phyloP scores from a whole-genome alignment of 2,888 invertebrate genomes.

The Nezara viridula region DNA sequence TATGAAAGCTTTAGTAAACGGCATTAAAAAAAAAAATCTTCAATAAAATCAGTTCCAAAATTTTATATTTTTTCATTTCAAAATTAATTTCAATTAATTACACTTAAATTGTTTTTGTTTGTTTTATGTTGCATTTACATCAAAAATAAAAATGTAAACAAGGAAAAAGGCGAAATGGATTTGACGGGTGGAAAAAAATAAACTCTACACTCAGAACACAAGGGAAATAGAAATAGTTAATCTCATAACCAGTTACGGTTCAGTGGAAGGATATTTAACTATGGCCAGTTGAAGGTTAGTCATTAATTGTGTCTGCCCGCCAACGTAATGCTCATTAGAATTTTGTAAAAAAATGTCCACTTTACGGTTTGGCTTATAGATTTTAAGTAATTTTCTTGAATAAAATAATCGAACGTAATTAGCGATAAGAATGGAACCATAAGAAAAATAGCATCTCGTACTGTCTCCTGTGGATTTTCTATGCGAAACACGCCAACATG shows the following conservation, averaged over 20 bases:
- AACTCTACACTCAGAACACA: background rate
- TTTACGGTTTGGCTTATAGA: background rate
- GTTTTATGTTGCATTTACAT: too few species aligned
- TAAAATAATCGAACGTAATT: too few species aligned
- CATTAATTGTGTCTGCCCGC: background rate
- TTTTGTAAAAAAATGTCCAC: background rate
- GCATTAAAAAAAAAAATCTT: too few species aligned
- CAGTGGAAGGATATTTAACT: conserved; percentile 4
- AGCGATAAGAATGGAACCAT: too few species aligned
- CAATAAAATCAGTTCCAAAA: too few species aligned
- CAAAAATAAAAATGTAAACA: background rate
- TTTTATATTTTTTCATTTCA: too few species aligned
- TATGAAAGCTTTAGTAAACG: too few species aligned
- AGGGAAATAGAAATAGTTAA: background rate
- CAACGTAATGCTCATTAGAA: background rate
- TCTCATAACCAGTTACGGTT: conserved; percentile 21
- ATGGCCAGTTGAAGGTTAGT: background rate
- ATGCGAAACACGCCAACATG: too few species aligned
- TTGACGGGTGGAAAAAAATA: background rate
- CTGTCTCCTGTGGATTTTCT: too few species aligned
- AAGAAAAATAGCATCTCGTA: too few species aligned
- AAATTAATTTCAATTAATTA: too few species aligned
- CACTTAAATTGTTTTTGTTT: too few species aligned
- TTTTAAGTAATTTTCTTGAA: background rate
- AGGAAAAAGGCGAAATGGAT: background rate